Percentiles rank a stretch among this genome's conserved stretches.
These are phyloP conservation scores for Tromatobia lineatoria DNA, from an alignment of 2,888 invertebrate genomes.

Conservation along the genomic window DNA sequence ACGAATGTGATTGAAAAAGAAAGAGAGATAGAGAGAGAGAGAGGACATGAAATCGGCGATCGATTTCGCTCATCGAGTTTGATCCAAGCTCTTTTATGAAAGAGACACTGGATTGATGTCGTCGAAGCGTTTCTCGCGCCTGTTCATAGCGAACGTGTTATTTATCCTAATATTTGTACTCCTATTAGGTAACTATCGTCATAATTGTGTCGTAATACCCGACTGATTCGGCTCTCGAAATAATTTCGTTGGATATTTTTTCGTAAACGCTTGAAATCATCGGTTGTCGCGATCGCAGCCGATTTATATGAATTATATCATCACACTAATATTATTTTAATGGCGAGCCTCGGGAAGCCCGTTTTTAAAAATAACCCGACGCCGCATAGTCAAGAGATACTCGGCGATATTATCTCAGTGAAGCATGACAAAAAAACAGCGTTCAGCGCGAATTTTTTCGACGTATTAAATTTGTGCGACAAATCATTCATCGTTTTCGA, in stretches of 20 bases:
- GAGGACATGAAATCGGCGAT: not conserved
- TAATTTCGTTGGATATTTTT: slow-evolving; percentile 51
- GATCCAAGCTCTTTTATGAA: not conserved
- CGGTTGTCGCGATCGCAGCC: slow-evolving; percentile 42
- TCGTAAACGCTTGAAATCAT: slow-evolving; percentile 66
- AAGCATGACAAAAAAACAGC: slow-evolving; percentile 47
- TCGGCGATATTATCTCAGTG: slow-evolving; percentile 38
- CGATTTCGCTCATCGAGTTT: slow-evolving; percentile 1
- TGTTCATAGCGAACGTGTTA: slow-evolving; percentile 72
- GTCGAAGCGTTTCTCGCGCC: slow-evolving; percentile 47
- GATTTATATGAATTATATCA: slow-evolving; percentile 44
- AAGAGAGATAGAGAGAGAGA: slow-evolving; percentile 18
- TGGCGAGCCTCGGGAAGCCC: slow-evolving; percentile 16
- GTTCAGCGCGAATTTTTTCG: slow-evolving; percentile 16
- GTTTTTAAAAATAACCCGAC: slow-evolving; percentile 6
- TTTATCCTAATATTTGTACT: slow-evolving; percentile 78
- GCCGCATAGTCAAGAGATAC: slow-evolving; percentile 55
- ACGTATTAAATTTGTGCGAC: slow-evolving; percentile 29
- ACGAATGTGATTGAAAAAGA: slow-evolving; percentile 61
- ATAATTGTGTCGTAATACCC: slow-evolving; percentile 75
- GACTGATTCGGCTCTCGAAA: slow-evolving; percentile 69
- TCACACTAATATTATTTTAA: slow-evolving; percentile 18
- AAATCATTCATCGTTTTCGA: slow-evolving; percentile 56
- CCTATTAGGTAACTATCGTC: slow-evolving; percentile 73
- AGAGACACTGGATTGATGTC: slow-evolving; percentile 20